Base-by-base conservation (phyloP, 2,113 vertebrate genomes). In the Alligator sinensis region DNA sequence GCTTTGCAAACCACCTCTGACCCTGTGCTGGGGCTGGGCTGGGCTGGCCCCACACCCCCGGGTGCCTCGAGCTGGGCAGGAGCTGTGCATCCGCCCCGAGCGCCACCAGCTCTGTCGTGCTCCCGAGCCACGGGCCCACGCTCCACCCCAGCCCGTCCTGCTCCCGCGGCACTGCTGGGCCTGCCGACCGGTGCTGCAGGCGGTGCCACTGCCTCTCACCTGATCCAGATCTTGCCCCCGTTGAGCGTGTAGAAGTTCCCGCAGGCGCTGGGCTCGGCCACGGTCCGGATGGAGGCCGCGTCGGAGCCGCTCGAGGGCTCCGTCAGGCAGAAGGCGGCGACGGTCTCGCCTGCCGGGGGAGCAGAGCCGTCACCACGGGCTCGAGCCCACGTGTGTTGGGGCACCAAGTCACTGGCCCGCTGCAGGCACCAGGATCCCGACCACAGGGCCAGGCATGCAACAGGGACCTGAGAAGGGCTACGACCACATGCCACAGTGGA, bases 201-300 rank as follows among this genome's bases (percentile, higher is more conserved):
- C 47, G 9, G 47, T 9, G 47, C 47, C 47, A 47, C 47, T 9
- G 8, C 47, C 47, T 47, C 90, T 82, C 84, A 91, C 90, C 90
- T 91, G 75, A 91, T 82, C 90, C 90, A 91, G 5, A 87, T 76
- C 25, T 91, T 87, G 16, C 80, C 34, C 5, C 90, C 90, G 14
- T 78, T 87, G 68, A 91, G 72, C 11, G 21, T 78, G 58, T 91
- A 91, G 30, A 62, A 77, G 5, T 30, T 77, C 12, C 79, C 90
- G 4, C 85, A 77, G 47, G 57, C 25, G 57, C 85, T 82, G 72
- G 24, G n/a, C 62, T 77, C 72, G 4, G 90, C 90, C 17, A 28
- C 22, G 4, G 90, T 82, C 61, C 57, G 28, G 38, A 91, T 70
- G 27, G 90, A 91, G 24, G 78, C 90, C 2, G 79, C 79, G 11